Evolutionary conservation across 2,797 vertebrate genomes (phyloP).

Genomic region (Paguma larvata): DNA sequence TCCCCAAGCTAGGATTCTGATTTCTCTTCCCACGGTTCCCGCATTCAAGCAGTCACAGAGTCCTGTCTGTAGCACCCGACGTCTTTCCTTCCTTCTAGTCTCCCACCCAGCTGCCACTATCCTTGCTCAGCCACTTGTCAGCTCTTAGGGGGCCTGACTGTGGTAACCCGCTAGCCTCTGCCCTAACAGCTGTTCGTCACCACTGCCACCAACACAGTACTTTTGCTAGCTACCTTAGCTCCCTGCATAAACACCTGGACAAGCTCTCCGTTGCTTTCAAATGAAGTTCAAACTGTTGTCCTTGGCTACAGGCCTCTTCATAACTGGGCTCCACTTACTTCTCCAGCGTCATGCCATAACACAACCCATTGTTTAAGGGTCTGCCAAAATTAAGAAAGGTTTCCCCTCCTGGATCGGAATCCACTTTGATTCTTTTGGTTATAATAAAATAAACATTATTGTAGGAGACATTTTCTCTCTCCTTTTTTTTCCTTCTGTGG

Average conservation of each 20-base stretch:
- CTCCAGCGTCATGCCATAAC: not conserved
- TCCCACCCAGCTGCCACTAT: not conserved
- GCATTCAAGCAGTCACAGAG: not conserved
- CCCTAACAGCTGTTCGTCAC: not conserved
- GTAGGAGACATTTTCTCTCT: not conserved
- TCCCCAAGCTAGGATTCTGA: not conserved
- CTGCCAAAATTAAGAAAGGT: not conserved
- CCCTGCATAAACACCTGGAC: not conserved
- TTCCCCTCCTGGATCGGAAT: not conserved
- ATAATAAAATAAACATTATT: conserved; percentile 14
- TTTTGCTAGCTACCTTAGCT: not conserved
- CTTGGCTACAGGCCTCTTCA: not conserved
- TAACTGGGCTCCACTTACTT: not conserved
- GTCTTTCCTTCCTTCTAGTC: not conserved
- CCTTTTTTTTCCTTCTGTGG: not conserved
- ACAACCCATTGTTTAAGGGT: not conserved
- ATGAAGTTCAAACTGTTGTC: not conserved
- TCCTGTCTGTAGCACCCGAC: not conserved
- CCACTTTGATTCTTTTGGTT: not conserved
- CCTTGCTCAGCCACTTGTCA: not conserved
- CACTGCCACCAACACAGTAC: not conserved
- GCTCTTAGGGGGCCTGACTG: accelerated
- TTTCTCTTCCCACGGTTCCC: not conserved
- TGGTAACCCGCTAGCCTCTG: not conserved
- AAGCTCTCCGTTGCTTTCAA: not conserved